Conservation (phyloP, 2,113 vertebrate genomes). For the Rissa tridactyla region DNA sequence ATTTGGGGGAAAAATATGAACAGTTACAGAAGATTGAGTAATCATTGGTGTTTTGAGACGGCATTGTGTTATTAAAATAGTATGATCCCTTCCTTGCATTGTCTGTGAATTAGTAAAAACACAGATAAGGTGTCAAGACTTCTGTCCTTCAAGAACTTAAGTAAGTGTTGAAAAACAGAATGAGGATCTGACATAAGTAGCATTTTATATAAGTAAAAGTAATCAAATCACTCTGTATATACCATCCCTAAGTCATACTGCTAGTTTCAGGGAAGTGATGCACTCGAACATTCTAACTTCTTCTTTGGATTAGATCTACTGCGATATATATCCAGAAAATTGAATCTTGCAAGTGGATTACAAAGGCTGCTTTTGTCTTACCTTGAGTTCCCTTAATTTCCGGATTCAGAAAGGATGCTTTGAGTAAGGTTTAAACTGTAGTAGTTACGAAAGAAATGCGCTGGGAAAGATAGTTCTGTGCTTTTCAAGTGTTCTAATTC, state of each 20-base stretch:
- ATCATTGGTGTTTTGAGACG: not conserved
- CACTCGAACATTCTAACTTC: not conserved
- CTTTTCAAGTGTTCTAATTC: conserved; percentile 25
- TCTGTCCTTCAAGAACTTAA: not conserved
- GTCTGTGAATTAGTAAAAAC: not conserved
- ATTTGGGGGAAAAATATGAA: not conserved
- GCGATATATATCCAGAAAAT: not conserved
- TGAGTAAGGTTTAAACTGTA: not conserved
- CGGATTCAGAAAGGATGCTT: not conserved
- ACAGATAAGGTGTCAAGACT: not conserved
- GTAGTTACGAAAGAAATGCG: conserved; percentile 20
- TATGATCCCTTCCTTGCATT: not conserved
- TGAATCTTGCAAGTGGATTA: not conserved
- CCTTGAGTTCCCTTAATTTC: not conserved
- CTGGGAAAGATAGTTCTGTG: not conserved
- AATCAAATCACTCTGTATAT: not conserved
- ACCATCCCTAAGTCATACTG: not conserved
- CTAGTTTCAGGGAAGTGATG: not conserved
- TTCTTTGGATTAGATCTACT: not conserved
- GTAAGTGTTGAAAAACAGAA: not conserved
- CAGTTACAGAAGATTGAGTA: not conserved
- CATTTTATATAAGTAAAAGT: not conserved
- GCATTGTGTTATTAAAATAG: not conserved
- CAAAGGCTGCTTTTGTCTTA: not conserved
- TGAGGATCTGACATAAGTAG: not conserved